Percentiles rank a stretch among this genome's conserved stretches.
Conservation (phyloP, 37 sponge, comb jelly and placozoan species). For the Ianthella basta region DNA sequence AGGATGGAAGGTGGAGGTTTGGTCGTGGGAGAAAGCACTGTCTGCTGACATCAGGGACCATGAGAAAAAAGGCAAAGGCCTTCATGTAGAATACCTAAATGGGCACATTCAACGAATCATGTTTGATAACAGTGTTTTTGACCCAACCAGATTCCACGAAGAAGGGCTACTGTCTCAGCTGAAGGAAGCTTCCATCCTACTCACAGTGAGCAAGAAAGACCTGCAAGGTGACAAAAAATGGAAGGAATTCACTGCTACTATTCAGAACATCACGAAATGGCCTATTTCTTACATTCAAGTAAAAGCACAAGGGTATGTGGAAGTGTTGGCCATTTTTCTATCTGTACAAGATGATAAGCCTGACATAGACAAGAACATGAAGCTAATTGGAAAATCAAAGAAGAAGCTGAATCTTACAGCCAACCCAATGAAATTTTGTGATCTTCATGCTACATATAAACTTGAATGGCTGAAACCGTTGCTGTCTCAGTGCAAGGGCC, state of each 20-base stretch:
- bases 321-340: constrained; percentile 3
- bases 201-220: neutral
- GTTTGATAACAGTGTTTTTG: neutral
- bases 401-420: neutral
- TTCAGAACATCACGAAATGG: neutral
- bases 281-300: neutral
- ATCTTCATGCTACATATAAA: neutral
- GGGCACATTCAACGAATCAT: neutral
- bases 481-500: no score
- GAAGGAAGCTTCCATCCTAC: neutral
- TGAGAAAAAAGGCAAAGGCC: neutral
- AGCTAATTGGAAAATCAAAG: neutral
- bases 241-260: neutral
- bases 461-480: neutral
- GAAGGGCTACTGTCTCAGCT: neutral
- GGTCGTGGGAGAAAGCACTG: constrained; percentile 42
- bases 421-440: neutral
- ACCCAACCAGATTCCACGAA: neutral
- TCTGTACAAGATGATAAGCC: neutral
- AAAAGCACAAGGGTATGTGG: neutral
- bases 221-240: neutral
- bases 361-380: neutral
- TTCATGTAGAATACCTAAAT: neutral
- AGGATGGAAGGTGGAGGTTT: constrained; percentile 42
- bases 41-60: constrained; percentile 6